phyloP scores from a whole-genome alignment of 2,113 vertebrate species.

The Heteronetta atricapilla region DNA sequence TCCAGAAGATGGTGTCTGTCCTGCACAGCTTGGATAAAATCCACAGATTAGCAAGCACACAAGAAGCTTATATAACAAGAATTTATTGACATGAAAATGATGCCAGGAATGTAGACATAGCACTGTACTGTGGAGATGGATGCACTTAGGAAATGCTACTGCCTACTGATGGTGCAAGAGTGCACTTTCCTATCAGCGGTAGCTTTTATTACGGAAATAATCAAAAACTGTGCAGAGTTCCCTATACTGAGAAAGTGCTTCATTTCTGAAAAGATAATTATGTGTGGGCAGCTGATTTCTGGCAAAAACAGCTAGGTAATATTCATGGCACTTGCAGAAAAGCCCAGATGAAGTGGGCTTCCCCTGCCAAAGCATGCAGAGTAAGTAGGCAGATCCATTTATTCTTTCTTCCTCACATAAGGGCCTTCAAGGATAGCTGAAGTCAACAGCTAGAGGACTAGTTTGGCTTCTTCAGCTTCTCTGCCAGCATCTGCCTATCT shows the following conservation, averaged over 20 bases:
- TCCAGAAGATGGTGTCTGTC: neutral
- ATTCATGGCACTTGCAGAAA: neutral
- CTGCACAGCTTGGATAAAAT: neutral
- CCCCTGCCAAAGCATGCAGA: neutral
- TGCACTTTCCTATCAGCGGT: fast-evolving
- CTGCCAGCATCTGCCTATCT: neutral
- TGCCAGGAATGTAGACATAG: neutral
- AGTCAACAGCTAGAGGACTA: too few relatives aligned
- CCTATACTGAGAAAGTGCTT: neutral
- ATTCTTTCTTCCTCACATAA: neutral
- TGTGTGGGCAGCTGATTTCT: neutral
- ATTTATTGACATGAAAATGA: neutral
- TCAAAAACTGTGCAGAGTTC: fast-evolving
- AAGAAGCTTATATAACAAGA: neutral
- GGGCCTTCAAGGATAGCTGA: neutral
- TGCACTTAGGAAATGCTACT: neutral
- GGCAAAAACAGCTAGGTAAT: neutral
- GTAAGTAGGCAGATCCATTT: neutral
- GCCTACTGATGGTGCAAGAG: neutral
- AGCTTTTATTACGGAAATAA: neutral
- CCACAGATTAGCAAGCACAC: neutral
- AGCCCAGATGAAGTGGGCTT: neutral
- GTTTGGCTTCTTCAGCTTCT: neutral
- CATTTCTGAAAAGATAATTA: neutral
- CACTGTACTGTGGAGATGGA: neutral